phyloP scores from a whole-genome alignment of 2,888 invertebrate genomes.

The Aleiodes testaceus region DNA sequence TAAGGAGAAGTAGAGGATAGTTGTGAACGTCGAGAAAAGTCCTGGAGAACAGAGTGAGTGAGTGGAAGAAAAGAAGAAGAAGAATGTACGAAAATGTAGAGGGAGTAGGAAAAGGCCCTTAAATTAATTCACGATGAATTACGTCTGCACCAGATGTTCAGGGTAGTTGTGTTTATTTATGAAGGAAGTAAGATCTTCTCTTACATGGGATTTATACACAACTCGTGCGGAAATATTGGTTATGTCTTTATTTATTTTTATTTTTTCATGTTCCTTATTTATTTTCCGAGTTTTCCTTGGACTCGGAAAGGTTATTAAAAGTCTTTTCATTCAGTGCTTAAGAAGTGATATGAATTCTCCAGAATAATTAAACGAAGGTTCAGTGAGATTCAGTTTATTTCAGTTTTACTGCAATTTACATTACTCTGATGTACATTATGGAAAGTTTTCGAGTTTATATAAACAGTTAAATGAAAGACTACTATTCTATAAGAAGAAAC shows the following conservation, averaged over 20 bases:
- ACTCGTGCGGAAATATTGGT: conserved; percentile 39
- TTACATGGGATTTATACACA: conserved; percentile 46
- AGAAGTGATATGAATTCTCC: not conserved
- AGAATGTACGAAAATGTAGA: conserved; percentile 48
- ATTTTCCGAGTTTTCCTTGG: no score
- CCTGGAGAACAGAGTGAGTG: conserved; percentile 29
- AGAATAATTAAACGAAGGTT: not conserved
- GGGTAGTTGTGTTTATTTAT: conserved; percentile 73
- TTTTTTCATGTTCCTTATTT: not conserved
- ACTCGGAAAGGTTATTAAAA: not conserved
- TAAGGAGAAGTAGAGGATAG: conserved; percentile 30
- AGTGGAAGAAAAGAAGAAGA: conserved; percentile 23
- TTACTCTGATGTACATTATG: not conserved
- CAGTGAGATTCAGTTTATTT: conserved; percentile 22
- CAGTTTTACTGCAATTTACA: conserved; percentile 14
- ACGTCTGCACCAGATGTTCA: conserved; percentile 72
- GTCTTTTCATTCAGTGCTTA: not conserved
- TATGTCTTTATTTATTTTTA: conserved; percentile 14
- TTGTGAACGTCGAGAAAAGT: conserved; percentile 16
- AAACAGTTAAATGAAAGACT: not conserved
- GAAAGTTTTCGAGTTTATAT: conserved; percentile 4
- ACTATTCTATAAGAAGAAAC: no score
- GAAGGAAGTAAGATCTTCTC: conserved; percentile 70
- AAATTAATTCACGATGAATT: conserved; percentile 74
- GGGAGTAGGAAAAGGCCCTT: conserved; percentile 64